Base-by-base conservation (phyloP, 1,140 invertebrate genomes). In the Harpegnathos saltator region DNA sequence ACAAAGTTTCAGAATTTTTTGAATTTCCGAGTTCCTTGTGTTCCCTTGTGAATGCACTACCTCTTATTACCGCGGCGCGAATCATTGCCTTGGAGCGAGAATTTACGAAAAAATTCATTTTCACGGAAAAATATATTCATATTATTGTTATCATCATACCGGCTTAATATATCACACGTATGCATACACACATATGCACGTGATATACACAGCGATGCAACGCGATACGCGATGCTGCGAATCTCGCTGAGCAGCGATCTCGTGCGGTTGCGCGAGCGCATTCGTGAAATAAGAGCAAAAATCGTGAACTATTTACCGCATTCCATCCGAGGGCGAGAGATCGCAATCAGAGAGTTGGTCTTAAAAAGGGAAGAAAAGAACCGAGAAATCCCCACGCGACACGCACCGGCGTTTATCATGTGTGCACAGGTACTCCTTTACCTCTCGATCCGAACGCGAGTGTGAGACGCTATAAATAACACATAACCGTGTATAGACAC, bases 401-500 rank as follows among this genome's bases (percentile, higher is more conserved):
- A 54, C 33, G 33, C 5, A 56, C 56, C 19, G 50, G 17, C 33
- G 52, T 80, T 48, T 56, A 78, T 68, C 50, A 56, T 19, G 12
- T 12, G 33, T 38, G 29, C 15, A 38, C 29, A 1, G 15, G 29
- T 19, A 14, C 12, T 56, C 29, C 56, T 14, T 12, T 24, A 14
- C 54, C 19, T 56, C 19, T 29, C 22, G 5, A 68, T 66, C 48
- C 50, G 17, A 15, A 54, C 17, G 24, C 19, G 22, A 33, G 7
- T 24, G 11, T 15, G 15, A 15, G 33, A 3, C 22, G 63, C 29
- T 77, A 77, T 68, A 66, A 78, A 78, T 78, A 78, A 78, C 63
- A 56, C 12, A 29, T 78, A 78, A 78, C 19, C 63, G 50, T 56
- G 62, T 68, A 68, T 19, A 68, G 74, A 78, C 74, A 50, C 63